These are phyloP conservation scores for Artibeus lituratus DNA, from an alignment of 2,797 vertebrate species.

Conservation along the genomic window DNA sequence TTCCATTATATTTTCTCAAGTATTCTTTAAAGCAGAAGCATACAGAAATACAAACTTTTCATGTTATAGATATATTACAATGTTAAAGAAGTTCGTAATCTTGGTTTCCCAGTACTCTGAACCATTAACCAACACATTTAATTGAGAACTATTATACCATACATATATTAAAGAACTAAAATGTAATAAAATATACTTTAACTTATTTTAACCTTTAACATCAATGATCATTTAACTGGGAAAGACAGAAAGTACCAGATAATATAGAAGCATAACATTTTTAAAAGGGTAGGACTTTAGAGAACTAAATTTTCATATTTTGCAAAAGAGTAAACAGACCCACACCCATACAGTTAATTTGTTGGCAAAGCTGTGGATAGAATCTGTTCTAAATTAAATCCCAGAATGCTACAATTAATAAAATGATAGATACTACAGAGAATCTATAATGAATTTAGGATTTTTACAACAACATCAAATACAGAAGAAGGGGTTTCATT, in stretches of 20 bases:
- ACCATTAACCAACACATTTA: slow-evolving; percentile 24
- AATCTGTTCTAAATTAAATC: not conserved
- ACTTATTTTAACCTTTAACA: slow-evolving; percentile 47
- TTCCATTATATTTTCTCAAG: slow-evolving; percentile 20
- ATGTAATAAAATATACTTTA: slow-evolving; percentile 30
- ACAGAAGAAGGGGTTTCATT: not conserved
- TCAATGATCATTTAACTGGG: slow-evolving; percentile 22
- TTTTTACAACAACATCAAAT: not conserved
- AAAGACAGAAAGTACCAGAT: not conserved
- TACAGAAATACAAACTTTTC: not conserved
- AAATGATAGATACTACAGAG: not conserved
- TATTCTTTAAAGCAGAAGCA: slow-evolving; percentile 10
- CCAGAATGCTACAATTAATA: slow-evolving; percentile 19
- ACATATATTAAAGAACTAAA: not conserved
- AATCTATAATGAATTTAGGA: slow-evolving; percentile 13
- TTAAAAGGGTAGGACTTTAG: not conserved
- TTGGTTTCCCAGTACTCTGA: slow-evolving; percentile 17
- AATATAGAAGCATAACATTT: slow-evolving; percentile 3
- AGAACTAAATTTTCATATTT: slow-evolving; percentile 34
- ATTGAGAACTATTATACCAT: not conserved
- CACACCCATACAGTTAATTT: not conserved
- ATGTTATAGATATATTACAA: not conserved
- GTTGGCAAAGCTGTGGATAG: not conserved
- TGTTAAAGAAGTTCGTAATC: slow-evolving; percentile 9
- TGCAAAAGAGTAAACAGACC: slow-evolving; percentile 3